These are phyloP conservation scores for Campylomormyrus numenius DNA, from an alignment of 2,113 vertebrate species.

Conservation along the genomic window DNA sequence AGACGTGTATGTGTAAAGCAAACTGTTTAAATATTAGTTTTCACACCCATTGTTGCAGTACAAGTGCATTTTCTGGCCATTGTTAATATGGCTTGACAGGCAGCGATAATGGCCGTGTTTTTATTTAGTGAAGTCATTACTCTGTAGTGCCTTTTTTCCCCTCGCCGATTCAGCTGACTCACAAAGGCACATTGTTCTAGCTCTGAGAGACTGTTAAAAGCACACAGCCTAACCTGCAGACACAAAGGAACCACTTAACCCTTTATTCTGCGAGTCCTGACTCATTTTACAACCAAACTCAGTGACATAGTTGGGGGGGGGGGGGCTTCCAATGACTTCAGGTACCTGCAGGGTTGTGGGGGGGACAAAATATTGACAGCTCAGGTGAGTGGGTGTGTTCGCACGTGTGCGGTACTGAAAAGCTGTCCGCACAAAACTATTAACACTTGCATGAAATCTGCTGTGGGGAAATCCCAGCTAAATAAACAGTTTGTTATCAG, in stretches of 20 bases:
- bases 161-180: slow-evolving; percentile 49
- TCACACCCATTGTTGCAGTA: slow-evolving; percentile 4
- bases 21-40: slow-evolving; percentile 11
- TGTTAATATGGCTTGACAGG: slow-evolving; percentile 10
- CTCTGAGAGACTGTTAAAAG: slow-evolving; percentile 51
- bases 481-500: background rate
- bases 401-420: background rate
- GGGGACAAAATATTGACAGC: slow-evolving; percentile 32
- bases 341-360: slow-evolving; percentile 32
- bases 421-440: background rate
- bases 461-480: background rate
- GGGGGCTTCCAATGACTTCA: slow-evolving; percentile 36
- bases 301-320: slow-evolving; percentile 29
- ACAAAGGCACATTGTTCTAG: slow-evolving; percentile 48
- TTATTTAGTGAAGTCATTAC: slow-evolving; percentile 9
- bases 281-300: slow-evolving; percentile 56
- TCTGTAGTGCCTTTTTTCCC: background rate
- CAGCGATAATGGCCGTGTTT: background rate
- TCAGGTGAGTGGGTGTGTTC: slow-evolving; percentile 23
- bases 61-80: slow-evolving; percentile 3
- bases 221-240: slow-evolving; percentile 55
- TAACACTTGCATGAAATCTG: background rate
- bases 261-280: slow-evolving; percentile 44
- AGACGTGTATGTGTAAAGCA: background rate
- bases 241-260: slow-evolving; percentile 56